phyloP scores from a whole-genome alignment of 2,888 invertebrate genomes.

The Carterocephalus palaemon region DNA sequence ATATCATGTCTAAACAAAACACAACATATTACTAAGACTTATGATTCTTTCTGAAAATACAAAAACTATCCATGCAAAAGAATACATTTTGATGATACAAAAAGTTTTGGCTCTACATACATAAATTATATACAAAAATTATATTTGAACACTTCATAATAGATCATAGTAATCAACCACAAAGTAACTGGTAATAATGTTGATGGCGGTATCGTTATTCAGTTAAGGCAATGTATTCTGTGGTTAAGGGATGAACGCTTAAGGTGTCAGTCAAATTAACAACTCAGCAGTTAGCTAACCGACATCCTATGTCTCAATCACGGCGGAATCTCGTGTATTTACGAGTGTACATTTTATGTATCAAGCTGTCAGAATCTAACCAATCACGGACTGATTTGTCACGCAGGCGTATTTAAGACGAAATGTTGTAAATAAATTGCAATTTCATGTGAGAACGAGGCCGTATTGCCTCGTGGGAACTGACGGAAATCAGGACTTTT shows the following conservation, averaged over 20 bases:
- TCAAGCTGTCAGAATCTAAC: slow-evolving; percentile 45
- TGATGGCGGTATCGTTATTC: too few species aligned
- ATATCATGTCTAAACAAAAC: too few species aligned
- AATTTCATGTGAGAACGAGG: slow-evolving; percentile 66
- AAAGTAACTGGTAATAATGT: too few species aligned
- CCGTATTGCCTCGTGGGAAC: slow-evolving; percentile 63
- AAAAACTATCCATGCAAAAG: too few species aligned
- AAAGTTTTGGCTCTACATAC: too few species aligned
- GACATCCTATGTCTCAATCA: slow-evolving; percentile 52
- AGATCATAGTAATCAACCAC: too few species aligned
- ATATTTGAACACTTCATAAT: too few species aligned
- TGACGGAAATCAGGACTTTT: slow-evolving; percentile 58
- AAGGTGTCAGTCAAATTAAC: slow-evolving; percentile 1
- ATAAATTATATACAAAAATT: too few species aligned
- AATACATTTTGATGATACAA: too few species aligned
- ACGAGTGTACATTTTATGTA: slow-evolving; percentile 49
- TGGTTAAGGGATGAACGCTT: background rate
- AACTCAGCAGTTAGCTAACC: slow-evolving; percentile 41
- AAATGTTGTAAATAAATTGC: slow-evolving; percentile 56
- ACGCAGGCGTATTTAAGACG: slow-evolving; percentile 58
- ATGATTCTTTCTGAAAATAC: too few species aligned
- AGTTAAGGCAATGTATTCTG: too few species aligned
- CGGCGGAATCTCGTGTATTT: slow-evolving; percentile 54
- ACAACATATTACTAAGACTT: too few species aligned
- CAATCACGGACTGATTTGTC: slow-evolving; percentile 56